Evolutionary conservation across 2,797 vertebrate species (phyloP).

Genomic region (Microctenopoma steveboyesi): DNA sequence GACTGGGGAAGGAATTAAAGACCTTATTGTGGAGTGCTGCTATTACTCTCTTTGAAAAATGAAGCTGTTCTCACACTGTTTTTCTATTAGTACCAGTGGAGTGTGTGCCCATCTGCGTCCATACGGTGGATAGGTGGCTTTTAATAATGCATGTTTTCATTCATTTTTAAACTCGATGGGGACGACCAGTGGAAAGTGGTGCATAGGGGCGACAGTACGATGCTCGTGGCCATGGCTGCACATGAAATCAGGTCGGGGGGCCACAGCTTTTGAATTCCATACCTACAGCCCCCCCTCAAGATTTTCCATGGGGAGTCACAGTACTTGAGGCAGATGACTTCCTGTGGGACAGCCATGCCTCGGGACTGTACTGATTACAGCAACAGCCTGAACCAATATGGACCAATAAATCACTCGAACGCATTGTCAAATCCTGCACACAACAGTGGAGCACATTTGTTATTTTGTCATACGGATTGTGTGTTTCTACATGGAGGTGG

Average conservation of each 20-base stretch:
- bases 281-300: neutral
- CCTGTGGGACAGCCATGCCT: slow-evolving; percentile 74
- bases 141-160: slow-evolving; percentile 81
- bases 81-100: slow-evolving; percentile 77
- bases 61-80: slow-evolving; percentile 77
- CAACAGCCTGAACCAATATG: slow-evolving; percentile 72
- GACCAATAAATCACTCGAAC: slow-evolving; percentile 79
- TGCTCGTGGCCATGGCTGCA: slow-evolving; percentile 3
- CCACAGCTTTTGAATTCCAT: slow-evolving; percentile 24
- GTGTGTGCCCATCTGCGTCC: slow-evolving; percentile 70
- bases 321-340: slow-evolving; percentile 65
- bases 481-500: slow-evolving; percentile 40
- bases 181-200: slow-evolving; percentile 21
- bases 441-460: slow-evolving; percentile 78
- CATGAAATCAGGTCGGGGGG: slow-evolving; percentile 63
- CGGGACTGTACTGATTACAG: slow-evolving; percentile 79
- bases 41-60: slow-evolving; percentile 80
- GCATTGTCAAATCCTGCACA: slow-evolving; percentile 75
- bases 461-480: slow-evolving; percentile 63
- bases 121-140: slow-evolving; percentile 62
- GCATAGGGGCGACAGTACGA: slow-evolving; percentile 1
- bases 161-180: slow-evolving; percentile 72
- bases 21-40: slow-evolving; percentile 71
- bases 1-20: slow-evolving; percentile 74
- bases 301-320: slow-evolving; percentile 62